phyloP scores from a whole-genome alignment of 2,797 vertebrate genomes.

The Sebastes trivittatus region DNA sequence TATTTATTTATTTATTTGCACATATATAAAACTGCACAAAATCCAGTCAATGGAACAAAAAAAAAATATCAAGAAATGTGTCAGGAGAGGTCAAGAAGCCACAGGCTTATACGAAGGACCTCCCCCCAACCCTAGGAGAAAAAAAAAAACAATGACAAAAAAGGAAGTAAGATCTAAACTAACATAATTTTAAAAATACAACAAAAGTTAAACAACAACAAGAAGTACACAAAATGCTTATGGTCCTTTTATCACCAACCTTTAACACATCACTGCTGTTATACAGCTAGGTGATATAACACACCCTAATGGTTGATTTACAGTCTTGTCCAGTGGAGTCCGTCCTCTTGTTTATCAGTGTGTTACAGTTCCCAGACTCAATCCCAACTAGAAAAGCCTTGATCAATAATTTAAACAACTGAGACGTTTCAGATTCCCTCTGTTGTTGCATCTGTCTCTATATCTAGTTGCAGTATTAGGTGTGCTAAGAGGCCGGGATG shows the following conservation, averaged over 20 bases:
- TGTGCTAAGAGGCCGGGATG: not conserved
- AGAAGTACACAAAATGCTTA: too few species aligned
- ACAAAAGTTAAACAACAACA: too few species aligned
- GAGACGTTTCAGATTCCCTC: conserved; percentile 46
- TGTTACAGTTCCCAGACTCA: not conserved
- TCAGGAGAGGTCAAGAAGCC: too few species aligned
- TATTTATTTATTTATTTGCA: too few species aligned
- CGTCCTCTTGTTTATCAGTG: not conserved
- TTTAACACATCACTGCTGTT: not conserved
- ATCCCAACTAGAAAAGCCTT: not conserved
- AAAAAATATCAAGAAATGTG: too few species aligned
- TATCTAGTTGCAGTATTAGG: conserved; percentile 42
- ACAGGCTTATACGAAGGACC: too few species aligned
- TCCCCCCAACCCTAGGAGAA: too few species aligned
- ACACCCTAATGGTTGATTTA: not conserved
- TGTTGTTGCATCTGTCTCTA: not conserved
- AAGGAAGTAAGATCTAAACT: too few species aligned
- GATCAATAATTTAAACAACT: conserved; percentile 66
- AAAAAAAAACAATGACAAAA: too few species aligned
- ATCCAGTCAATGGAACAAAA: too few species aligned
- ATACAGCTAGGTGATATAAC: not conserved
- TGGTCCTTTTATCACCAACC: not conserved
- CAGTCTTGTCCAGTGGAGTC: not conserved
- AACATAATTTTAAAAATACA: too few species aligned
- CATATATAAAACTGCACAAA: too few species aligned